phyloP scores from a whole-genome alignment of 2,888 invertebrate species.

The Branchipolynoe longqiensis region DNA sequence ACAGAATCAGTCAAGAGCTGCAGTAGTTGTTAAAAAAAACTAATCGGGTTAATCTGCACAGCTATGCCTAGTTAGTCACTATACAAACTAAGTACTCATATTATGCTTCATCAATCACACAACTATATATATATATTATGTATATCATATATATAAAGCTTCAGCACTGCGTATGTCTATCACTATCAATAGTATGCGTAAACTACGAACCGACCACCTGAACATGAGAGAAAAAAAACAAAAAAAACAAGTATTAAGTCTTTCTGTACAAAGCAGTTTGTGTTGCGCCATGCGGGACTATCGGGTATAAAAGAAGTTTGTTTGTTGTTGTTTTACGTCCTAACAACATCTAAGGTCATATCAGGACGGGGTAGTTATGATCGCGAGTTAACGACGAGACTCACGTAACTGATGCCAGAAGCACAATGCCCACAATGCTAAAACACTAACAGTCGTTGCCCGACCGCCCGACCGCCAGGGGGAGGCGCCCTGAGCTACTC shows the following conservation, averaged over 20 bases:
- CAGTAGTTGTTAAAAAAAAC: conserved; percentile 29
- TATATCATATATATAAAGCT: conserved; percentile 44
- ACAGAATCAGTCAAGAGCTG: conserved; percentile 18
- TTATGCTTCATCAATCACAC: conserved; percentile 51
- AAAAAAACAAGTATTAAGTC: conserved; percentile 34
- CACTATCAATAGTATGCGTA: conserved; percentile 51
- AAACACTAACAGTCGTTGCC: background rate
- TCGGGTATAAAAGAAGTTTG: background rate
- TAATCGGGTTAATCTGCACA: conserved; percentile 19
- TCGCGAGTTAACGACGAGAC: background rate
- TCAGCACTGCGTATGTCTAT: conserved; percentile 54
- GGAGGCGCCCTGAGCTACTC: background rate
- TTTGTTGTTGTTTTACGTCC: too few species aligned
- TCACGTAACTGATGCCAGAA: background rate
- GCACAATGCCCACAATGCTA: conserved; percentile 16
- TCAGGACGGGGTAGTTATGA: background rate
- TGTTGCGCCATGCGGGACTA: background rate
- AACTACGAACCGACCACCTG: conserved; percentile 56
- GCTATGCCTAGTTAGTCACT: conserved; percentile 37
- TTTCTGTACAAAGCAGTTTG: conserved; percentile 6
- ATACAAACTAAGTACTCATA: conserved; percentile 45
- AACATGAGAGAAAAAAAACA: conserved; percentile 28
- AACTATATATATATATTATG: conserved; percentile 42
- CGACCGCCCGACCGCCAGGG: background rate
- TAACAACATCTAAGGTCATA: too few species aligned